phyloP scores from a whole-genome alignment of 2,888 invertebrate genomes.

The Dascillus cervinus region DNA sequence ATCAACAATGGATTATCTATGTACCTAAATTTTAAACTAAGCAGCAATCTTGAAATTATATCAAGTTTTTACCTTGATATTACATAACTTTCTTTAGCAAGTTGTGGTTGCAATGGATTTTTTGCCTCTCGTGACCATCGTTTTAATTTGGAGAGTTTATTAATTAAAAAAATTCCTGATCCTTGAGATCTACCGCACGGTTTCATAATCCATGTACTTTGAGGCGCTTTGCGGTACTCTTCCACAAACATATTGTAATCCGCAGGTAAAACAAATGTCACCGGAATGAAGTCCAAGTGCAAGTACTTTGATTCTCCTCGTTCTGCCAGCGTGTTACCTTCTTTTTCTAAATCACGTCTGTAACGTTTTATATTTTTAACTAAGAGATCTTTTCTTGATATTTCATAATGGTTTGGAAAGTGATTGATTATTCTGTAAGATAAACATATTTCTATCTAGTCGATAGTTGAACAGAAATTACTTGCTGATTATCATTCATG shows the following conservation, averaged over 20 bases:
- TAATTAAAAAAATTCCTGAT: slow-evolving; percentile 92
- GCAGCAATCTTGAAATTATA: slow-evolving; percentile 1
- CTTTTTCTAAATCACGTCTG: slow-evolving; percentile 84
- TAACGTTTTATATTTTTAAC: slow-evolving; percentile 95
- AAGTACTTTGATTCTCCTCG: slow-evolving; percentile 71
- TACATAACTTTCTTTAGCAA: slow-evolving; percentile 86
- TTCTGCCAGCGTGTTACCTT: slow-evolving; percentile 79
- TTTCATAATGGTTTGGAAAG: slow-evolving; percentile 92
- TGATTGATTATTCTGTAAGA: slow-evolving; percentile 77
- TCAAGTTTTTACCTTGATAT: slow-evolving; percentile 63
- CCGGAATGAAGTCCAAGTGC: slow-evolving; percentile 85
- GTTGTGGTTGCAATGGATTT: slow-evolving; percentile 75
- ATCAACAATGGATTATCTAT: slow-evolving; percentile 92
- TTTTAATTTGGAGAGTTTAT: slow-evolving; percentile 88
- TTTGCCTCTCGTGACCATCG: slow-evolving; percentile 84
- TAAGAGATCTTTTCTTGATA: slow-evolving; percentile 90
- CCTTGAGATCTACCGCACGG: slow-evolving; percentile 93
- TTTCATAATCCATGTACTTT: slow-evolving; percentile 97
- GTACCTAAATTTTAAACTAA: slow-evolving; percentile 47
- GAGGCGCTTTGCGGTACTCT: slow-evolving; percentile 88
- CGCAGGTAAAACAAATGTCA: slow-evolving; percentile 88
- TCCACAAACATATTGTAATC: slow-evolving; percentile 97
- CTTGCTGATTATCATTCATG: slow-evolving; percentile 85
- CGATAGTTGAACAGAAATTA: slow-evolving; percentile 11
- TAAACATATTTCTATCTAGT: too few species aligned